Conservation (phyloP, 2,113 vertebrate genomes). For the Mola mola region DNA sequence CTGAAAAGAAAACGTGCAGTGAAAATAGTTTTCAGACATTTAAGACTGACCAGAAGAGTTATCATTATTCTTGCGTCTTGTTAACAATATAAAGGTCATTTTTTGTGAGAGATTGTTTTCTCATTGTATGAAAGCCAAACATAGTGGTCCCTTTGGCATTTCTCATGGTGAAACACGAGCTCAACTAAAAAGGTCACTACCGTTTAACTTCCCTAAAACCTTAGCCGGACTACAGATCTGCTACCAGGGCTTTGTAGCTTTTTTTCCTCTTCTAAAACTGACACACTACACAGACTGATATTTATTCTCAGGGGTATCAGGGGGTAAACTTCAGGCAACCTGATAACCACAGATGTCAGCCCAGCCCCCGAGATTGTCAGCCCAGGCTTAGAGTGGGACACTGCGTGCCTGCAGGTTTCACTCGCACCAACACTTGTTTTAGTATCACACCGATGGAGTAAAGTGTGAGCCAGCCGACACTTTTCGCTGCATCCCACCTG, state of each 20-base stretch:
- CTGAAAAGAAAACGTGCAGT: no score
- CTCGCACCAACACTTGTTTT: slow-evolving; percentile 50
- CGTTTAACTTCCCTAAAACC: slow-evolving; percentile 2
- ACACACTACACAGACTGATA: slow-evolving; percentile 29
- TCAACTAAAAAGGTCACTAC: not conserved
- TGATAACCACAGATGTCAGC: slow-evolving; percentile 43
- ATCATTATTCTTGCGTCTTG: no score
- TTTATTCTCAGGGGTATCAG: slow-evolving; percentile 45
- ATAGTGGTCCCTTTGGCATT: not conserved
- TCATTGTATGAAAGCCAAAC: slow-evolving; percentile 7
- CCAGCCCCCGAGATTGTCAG: slow-evolving; percentile 11
- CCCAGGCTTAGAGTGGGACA: slow-evolving; percentile 39
- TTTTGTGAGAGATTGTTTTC: slow-evolving; percentile 12
- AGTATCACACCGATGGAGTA: slow-evolving; percentile 32
- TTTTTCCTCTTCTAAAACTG: not conserved
- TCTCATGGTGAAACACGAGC: slow-evolving; percentile 29
- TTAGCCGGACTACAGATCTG: slow-evolving; percentile 16
- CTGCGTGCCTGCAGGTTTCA: slow-evolving; percentile 32
- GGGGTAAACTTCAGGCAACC: slow-evolving; percentile 33
- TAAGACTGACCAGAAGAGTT: no score
- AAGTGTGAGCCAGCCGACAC: slow-evolving; percentile 16
- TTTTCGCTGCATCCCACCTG: slow-evolving; percentile 29
- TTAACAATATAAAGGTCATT: not conserved
- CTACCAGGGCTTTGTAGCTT: not conserved
- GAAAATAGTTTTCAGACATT: no score